Conservation (phyloP, 2,797 vertebrate species). For the Scolopax bukidnonensis region DNA sequence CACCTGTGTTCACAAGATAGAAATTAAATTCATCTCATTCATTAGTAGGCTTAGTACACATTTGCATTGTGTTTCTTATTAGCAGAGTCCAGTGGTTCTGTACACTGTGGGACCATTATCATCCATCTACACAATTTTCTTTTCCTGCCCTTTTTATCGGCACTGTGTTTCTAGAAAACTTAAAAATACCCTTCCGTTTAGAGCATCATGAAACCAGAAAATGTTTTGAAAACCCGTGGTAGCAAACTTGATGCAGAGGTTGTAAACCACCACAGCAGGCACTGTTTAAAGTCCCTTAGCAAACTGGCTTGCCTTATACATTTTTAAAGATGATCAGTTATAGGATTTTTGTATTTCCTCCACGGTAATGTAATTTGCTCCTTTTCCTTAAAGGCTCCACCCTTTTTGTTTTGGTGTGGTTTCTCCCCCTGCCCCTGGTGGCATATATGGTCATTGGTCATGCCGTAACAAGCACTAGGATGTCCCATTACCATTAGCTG, state of each 20-base stretch:
- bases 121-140: neutral
- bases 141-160: neutral
- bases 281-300: neutral
- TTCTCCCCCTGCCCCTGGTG: neutral
- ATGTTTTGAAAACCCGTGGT: neutral
- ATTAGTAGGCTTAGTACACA: neutral
- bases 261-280: neutral
- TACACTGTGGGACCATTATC: neutral
- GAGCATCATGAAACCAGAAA: neutral
- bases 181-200: neutral
- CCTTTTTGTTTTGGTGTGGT: neutral
- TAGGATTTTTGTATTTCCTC: neutral
- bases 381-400: neutral
- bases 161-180: neutral
- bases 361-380: neutral
- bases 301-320: neutral
- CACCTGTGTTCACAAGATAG: constrained; percentile 5
- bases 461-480: rapidly evolving
- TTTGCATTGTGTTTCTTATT: neutral
- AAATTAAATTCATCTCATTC: neutral
- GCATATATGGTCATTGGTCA: too few species aligned
- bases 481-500: neutral
- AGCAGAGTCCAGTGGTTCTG: neutral
- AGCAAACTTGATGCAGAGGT: neutral
- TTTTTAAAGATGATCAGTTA: neutral